These are phyloP conservation scores for Melanogrammus aeglefinus DNA, from an alignment of 2,797 vertebrate species.

Conservation along the genomic window DNA sequence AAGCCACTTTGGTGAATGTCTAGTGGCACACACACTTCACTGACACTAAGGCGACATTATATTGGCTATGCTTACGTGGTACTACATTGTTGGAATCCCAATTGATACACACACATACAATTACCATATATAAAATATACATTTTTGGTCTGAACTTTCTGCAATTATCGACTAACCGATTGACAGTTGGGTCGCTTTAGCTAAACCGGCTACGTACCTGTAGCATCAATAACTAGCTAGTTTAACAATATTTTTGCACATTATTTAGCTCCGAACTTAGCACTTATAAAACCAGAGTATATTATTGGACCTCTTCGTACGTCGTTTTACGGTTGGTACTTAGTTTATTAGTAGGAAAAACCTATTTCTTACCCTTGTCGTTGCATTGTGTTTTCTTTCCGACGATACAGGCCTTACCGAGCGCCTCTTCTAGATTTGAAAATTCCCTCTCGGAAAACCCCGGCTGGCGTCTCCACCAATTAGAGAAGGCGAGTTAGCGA, in stretches of 20 bases:
- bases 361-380: constrained; percentile 51
- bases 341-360: accelerated
- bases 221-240: too few relatives aligned
- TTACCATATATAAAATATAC: too few relatives aligned
- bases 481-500: neutral
- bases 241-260: neutral
- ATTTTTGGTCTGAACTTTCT: too few relatives aligned
- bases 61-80: neutral
- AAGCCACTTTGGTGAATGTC: neutral
- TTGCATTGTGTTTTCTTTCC: constrained; percentile 50
- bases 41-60: neutral
- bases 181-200: too few relatives aligned
- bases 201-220: too few relatives aligned
- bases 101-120: too few relatives aligned
- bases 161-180: too few relatives aligned
- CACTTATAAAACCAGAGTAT: neutral
- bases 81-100: neutral
- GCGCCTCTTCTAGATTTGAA: constrained; percentile 60
- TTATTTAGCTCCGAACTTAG: constrained; percentile 1
- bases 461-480: constrained; percentile 46
- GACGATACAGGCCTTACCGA: neutral
- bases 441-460: constrained; percentile 48
- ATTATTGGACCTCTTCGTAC: neutral
- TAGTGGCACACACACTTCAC: neutral
- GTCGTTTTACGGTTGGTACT: neutral